Base-by-base conservation (phyloP, 2,797 vertebrate species). In the Ctenosaura bakeri region DNA sequence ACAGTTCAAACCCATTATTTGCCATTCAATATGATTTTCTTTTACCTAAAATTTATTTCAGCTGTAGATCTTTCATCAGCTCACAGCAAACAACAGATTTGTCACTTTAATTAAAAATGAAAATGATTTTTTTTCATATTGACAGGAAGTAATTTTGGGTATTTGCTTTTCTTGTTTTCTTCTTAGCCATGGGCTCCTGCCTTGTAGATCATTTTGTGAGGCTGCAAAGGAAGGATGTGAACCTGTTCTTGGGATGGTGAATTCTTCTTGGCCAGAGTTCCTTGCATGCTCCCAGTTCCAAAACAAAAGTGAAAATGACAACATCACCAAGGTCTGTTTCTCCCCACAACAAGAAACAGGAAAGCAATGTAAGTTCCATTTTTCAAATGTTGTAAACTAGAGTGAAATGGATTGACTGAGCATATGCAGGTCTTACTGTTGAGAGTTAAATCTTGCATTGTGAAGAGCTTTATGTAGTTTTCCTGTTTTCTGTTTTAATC, bases 201-300 rank as follows among this genome's bases (percentile, higher is more conserved):
- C 99, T 6, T 99, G 99, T 52, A 95, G 96, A 54, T 98, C 98
- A 0, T 99, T 99, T 96, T 99, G 99, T 46, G 98, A 99, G 92
- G 98, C 98, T 29, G 98, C 99, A 38, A 97, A 97, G 91, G 97
- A 98, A 92, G 98, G 98, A 59, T 99, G 99, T 83, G 99, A 99
- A 56, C 98, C 98, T 1, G 97, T 99, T 62, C 97, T 99, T 69
- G 98, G 97, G 94, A 98, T 98, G 98, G 98, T 99, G 90, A 99
- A 99, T 64, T 97, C 98, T 91, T 98, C 98, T 77, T 99, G 99
- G 99, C 99, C 99, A 0, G 97, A 98, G 64, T 99, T 99, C 96
- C 97, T 99, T 88, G 98, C 97, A 87, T 99, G 99, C 94, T 99
- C 98, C 7, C 98, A 98, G 95, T 99, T 99, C 95, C 96, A 92